Evolutionary conservation across 2,113 vertebrate species (phyloP).

Genomic region (Hypocryptadius cinnamomeus): DNA sequence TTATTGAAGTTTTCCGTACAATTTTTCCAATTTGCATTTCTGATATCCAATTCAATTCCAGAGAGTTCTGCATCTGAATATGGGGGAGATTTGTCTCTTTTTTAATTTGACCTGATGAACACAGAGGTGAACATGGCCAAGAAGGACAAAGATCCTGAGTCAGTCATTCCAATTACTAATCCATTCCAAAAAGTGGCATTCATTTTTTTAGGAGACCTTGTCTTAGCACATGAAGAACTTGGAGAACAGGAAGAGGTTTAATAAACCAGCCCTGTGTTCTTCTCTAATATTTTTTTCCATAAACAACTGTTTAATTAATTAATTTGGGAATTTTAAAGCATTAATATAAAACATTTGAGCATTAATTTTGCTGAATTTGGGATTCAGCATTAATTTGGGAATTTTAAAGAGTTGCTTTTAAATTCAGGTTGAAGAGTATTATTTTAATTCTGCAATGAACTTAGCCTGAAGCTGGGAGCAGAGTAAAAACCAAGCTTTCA

Average conservation of each 20-base stretch:
- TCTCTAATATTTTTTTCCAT: not conserved
- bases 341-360: not conserved
- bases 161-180: not conserved
- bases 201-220: not conserved
- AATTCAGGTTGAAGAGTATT: not conserved
- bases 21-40: not conserved
- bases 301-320: not conserved
- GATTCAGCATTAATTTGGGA: not conserved
- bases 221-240: not conserved
- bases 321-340: not conserved
- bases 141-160: not conserved
- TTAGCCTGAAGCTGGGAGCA: not conserved
- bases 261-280: not conserved
- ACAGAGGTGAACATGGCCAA: not conserved
- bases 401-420: not conserved
- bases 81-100: not conserved
- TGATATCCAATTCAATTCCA: not conserved
- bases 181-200: not conserved
- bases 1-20: not conserved
- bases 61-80: not conserved
- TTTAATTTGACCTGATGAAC: not conserved
- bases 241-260: not conserved
- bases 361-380: not conserved
- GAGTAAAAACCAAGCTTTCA: not conserved
- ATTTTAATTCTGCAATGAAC: not conserved